Evolutionary conservation across 1,140 invertebrate species (phyloP).

Genomic region (Cotesia glomerata): DNA sequence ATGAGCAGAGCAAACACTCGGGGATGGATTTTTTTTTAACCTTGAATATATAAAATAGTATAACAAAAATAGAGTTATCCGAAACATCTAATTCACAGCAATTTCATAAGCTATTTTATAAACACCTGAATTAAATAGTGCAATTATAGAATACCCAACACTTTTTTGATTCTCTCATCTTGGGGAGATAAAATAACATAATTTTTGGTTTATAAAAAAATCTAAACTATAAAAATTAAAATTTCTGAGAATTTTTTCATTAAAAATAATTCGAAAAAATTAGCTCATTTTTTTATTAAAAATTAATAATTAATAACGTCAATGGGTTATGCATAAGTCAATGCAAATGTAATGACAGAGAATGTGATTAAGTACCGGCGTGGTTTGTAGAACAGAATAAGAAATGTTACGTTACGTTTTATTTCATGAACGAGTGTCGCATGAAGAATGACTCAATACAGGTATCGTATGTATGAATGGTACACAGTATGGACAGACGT

Average conservation of each 20-base stretch:
- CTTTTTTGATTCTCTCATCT: constrained; percentile 16
- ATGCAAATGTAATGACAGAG: no score
- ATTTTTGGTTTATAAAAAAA: background rate
- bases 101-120: constrained; percentile 30
- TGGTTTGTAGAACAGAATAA: background rate
- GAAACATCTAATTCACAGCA: background rate
- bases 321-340: no score
- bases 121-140: constrained; percentile 46
- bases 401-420: background rate
- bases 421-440: background rate
- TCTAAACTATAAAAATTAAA: no score
- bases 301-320: no score
- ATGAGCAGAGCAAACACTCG: no score
- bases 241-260: no score
- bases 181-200: background rate
- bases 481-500: background rate
- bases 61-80: background rate
- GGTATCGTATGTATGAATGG: constrained; percentile 13
- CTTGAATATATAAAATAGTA: no score
- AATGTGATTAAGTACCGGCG: background rate
- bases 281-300: no score
- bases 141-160: constrained; percentile 38
- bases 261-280: no score
- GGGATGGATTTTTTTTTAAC: no score
- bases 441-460: constrained; percentile 45